These are phyloP conservation scores for Choloepus hoffmanni DNA, from an alignment of 2,113 vertebrate species.

Conservation along the genomic window DNA sequence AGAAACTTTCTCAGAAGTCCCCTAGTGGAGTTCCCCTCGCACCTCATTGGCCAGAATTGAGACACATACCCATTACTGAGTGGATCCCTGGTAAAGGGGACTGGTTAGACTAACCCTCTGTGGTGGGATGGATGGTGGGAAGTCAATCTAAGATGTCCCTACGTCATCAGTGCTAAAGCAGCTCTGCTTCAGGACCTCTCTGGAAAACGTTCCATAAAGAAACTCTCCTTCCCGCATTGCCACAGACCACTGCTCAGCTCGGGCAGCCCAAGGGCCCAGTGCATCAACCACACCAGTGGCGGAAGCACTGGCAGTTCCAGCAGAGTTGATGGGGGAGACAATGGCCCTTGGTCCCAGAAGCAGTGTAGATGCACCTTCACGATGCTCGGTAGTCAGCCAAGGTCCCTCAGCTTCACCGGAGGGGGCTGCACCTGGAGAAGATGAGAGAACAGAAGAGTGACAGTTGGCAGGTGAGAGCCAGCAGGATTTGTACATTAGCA, in stretches of 20 bases:
- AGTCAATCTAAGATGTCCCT: background rate
- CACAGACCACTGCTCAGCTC: background rate
- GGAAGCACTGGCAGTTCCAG: background rate
- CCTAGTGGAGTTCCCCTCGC: background rate
- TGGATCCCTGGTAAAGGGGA: no score
- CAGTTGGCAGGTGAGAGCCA: background rate
- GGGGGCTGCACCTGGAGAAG: background rate
- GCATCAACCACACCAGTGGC: accelerated
- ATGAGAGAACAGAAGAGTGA: no score
- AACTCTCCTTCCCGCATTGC: background rate
- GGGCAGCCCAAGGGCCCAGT: background rate
- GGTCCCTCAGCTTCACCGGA: background rate
- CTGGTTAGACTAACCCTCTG: background rate
- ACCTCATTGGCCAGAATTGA: background rate
- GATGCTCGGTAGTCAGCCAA: background rate
- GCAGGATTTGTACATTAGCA: background rate
- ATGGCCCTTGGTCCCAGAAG: background rate
- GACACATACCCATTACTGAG: no score
- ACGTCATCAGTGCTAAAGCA: background rate
- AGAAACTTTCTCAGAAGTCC: background rate
- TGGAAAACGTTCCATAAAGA: background rate
- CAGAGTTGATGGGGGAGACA: background rate
- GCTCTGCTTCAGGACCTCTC: background rate
- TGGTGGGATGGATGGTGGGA: accelerated
- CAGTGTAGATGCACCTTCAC: background rate